phyloP scores from a whole-genome alignment of 35 echinoderm and acorn worm species.

The Patiria miniata region DNA sequence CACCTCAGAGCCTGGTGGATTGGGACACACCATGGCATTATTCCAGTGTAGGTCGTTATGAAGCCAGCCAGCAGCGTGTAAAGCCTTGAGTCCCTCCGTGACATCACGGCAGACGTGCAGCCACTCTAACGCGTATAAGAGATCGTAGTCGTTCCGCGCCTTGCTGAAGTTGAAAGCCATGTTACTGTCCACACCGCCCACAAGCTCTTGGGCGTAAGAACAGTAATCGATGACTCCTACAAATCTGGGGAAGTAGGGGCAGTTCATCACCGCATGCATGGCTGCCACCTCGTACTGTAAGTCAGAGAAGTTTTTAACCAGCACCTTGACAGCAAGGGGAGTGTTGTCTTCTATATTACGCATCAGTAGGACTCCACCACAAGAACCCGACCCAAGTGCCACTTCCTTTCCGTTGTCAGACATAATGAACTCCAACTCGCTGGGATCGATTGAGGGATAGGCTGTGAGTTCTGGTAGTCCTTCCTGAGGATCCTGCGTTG shows the following conservation, averaged over 20 bases:
- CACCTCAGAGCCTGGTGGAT: neutral
- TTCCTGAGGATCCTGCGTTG: too few relatives aligned
- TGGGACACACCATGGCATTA: neutral
- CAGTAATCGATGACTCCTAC: neutral
- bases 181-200: neutral
- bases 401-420: neutral
- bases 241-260: neutral
- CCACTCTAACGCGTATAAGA: neutral
- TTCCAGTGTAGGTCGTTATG: neutral
- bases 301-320: neutral
- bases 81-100: neutral
- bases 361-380: neutral
- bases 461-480: neutral
- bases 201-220: neutral
- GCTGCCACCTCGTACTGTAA: neutral
- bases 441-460: neutral
- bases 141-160: neutral
- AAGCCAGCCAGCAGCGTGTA: neutral
- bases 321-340: neutral
- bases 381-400: neutral
- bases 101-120: slow-evolving; percentile 6
- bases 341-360: neutral
- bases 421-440: neutral
- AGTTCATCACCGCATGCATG: neutral
- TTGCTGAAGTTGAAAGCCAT: neutral